Conservation (phyloP, 2,888 invertebrate genomes). For the Julus scanicus region DNA sequence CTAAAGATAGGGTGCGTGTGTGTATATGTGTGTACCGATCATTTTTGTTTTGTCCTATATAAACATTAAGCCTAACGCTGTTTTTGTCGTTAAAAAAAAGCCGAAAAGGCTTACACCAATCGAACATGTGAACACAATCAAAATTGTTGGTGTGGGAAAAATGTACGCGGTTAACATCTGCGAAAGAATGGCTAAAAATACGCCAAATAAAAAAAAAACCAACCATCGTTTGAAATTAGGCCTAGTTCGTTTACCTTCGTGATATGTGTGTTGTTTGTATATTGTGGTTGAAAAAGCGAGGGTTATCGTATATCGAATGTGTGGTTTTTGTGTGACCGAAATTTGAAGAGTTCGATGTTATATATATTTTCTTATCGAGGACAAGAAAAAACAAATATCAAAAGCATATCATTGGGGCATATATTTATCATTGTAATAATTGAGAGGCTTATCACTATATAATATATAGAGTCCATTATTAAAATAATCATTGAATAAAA, state of each 20-base stretch:
- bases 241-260: constrained; percentile 1
- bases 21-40: neutral
- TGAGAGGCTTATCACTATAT: too few relatives aligned
- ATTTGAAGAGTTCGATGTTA: neutral
- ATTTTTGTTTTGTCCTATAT: neutral
- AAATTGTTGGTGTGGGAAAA: neutral
- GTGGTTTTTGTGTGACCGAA: neutral
- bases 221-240: neutral
- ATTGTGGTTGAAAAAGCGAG: neutral
- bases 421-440: too few relatives aligned
- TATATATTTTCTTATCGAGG: neutral
- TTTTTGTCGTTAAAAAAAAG: neutral
- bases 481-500: too few relatives aligned
- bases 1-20: neutral
- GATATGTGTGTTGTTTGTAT: neutral
- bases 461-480: too few relatives aligned
- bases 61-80: neutral
- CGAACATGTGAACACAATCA: neutral
- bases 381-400: too few relatives aligned
- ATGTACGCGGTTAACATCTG: neutral
- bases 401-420: too few relatives aligned
- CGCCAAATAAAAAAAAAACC: neutral
- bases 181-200: neutral
- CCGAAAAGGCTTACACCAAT: neutral
- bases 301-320: neutral